phyloP scores from a whole-genome alignment of 2,113 vertebrate genomes.

The Phyllopteryx taeniolatus region DNA sequence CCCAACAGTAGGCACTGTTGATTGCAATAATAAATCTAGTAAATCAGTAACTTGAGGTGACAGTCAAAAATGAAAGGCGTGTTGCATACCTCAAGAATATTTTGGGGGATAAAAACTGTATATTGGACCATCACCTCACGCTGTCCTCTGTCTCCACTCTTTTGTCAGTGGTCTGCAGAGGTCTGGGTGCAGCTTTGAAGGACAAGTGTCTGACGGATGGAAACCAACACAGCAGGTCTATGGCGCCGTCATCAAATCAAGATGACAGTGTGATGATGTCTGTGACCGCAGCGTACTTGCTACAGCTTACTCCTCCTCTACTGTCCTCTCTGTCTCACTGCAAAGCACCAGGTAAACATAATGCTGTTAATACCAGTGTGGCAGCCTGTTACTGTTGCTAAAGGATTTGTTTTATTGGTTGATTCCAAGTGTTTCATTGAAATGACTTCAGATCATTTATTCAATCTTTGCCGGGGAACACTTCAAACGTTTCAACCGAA shows the following conservation, averaged over 20 bases:
- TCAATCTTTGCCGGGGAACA: not conserved
- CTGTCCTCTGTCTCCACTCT: constrained; percentile 10
- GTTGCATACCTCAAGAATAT: not conserved
- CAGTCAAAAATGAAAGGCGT: not conserved
- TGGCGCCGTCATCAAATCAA: constrained; percentile 3
- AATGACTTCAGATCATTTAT: not conserved
- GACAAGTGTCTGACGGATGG: constrained; percentile 63
- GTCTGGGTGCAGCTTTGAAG: constrained; percentile 64
- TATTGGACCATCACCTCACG: not conserved
- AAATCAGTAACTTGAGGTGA: not conserved
- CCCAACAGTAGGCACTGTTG: not conserved
- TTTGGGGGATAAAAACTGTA: not conserved
- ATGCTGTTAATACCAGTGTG: not conserved
- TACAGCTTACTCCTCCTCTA: constrained; percentile 59
- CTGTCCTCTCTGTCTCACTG: constrained; percentile 37
- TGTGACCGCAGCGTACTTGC: constrained; percentile 50
- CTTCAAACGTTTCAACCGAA: not conserved
- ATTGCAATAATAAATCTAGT: not conserved
- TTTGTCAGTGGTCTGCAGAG: constrained; percentile 59
- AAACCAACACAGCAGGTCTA: not conserved
- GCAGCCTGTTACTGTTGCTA: not conserved
- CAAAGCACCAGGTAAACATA: constrained; percentile 29
- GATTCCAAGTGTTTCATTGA: not conserved
- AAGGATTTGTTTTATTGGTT: not conserved
- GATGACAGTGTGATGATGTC: constrained; percentile 41